These are phyloP conservation scores for Gambelia wislizenii DNA, from an alignment of 2,797 vertebrate species.

Conservation along the genomic window DNA sequence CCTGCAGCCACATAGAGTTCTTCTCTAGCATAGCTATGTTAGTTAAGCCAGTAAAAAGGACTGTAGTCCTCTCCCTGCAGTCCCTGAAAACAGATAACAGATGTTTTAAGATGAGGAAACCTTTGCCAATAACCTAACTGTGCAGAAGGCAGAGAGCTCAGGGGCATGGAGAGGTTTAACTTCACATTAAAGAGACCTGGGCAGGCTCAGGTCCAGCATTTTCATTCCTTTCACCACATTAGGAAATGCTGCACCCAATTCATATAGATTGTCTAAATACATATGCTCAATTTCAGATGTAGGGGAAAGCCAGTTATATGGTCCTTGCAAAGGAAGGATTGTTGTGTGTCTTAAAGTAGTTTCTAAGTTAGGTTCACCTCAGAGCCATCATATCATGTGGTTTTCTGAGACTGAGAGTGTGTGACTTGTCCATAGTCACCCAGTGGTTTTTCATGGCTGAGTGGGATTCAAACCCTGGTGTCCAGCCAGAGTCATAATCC, in stretches of 20 bases:
- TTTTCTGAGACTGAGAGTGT: no score
- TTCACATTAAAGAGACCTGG: background rate
- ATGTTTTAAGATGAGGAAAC: no score
- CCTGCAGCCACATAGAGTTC: background rate
- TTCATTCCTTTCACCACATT: background rate
- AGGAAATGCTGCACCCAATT: background rate
- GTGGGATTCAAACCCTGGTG: no score
- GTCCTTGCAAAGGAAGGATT: background rate
- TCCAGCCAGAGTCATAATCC: no score
- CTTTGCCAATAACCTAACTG: background rate
- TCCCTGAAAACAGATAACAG: background rate
- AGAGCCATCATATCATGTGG: no score
- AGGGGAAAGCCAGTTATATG: no score
- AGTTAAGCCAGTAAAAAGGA: rapidly evolving
- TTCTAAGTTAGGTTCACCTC: no score
- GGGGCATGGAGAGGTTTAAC: background rate
- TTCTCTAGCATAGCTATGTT: background rate
- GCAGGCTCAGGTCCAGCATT: background rate
- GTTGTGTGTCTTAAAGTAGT: no score
- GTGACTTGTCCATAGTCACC: no score
- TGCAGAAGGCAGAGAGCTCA: background rate
- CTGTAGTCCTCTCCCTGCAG: background rate
- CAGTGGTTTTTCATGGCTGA: no score
- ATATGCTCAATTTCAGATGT: background rate
- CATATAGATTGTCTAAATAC: background rate